Percentiles rank a stretch among this genome's conserved stretches.
phyloP scores from a whole-genome alignment of 2,113 vertebrate species.

The Pipa parva region DNA sequence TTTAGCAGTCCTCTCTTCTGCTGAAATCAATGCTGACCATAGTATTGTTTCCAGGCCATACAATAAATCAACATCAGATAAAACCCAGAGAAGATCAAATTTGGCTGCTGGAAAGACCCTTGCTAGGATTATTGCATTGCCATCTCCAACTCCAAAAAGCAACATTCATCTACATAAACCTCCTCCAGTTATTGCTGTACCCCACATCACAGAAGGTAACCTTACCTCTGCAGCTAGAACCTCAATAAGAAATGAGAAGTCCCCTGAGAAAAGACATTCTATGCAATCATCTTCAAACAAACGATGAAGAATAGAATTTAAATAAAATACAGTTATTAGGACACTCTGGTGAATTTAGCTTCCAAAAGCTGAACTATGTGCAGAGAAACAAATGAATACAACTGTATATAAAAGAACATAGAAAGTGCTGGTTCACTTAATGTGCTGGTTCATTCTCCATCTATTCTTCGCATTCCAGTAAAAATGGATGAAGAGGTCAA shows the following conservation, averaged over 20 bases:
- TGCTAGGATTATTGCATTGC: conserved; percentile 20
- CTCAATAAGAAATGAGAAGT: conserved; percentile 52
- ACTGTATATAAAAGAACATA: conserved; percentile 52
- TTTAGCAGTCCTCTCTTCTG: conserved; percentile 22
- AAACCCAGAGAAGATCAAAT: conserved; percentile 46
- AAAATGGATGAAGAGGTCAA: conserved; percentile 51
- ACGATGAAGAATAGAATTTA: conserved; percentile 65
- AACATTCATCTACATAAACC: conserved; percentile 20
- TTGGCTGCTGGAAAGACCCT: conserved; percentile 45
- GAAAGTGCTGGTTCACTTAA: conserved; percentile 99
- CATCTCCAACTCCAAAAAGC: conserved; percentile 35
- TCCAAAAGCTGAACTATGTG: conserved; percentile 36
- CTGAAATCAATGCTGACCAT: background rate
- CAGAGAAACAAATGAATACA: conserved; percentile 18
- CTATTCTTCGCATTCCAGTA: conserved; percentile 5
- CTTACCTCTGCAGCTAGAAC: conserved; percentile 44
- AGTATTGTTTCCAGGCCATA: conserved; percentile 43
- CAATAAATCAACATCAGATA: conserved; percentile 20
- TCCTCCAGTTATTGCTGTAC: conserved; percentile 6
- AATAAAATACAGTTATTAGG: conserved; percentile 39
- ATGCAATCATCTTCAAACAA: conserved; percentile 56
- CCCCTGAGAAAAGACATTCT: conserved; percentile 51
- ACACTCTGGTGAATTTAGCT: conserved; percentile 55
- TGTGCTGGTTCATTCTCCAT: conserved; percentile 49
- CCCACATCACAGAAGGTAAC: conserved; percentile 2